Evolutionary conservation across 2,888 invertebrate species (phyloP), one percentile per base, ranked within the genome.

Genomic region (Pterobdella sp.): DNA sequence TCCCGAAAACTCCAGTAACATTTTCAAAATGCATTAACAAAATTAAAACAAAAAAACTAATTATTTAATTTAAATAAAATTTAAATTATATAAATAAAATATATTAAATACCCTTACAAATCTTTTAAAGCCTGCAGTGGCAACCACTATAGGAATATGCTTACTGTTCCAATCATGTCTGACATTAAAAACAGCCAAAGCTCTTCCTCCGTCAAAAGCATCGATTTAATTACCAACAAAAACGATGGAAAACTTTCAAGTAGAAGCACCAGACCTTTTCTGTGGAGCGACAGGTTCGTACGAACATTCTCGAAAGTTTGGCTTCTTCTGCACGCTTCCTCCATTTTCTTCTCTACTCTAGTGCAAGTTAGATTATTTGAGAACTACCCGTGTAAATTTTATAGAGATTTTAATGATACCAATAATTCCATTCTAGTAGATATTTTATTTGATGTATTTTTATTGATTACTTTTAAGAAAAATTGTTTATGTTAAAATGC

Each of bases 281-380:
- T 26, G 14, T 56, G 60, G 60, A 56, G 14, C 26, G 60, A 22
- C 14, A 18, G 60, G 14, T 56, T 56, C n/a, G n/a, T 56, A 22
- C 60, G 60, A 56, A 56, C 60, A 7, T 56, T 56, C 60, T n/a
- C 60, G 7, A 7, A 26, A 56, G 60, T 56, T 22, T 56, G 60
- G 60, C 3, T 56, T 3, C 60, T 56, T 26, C 60, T 56, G 60
- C 60, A 56, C 60, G 26, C 60, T 3, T 56, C 60, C n/a, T 56
- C 14, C 60, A 7, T 56, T n/a, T 26, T 56, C n/a, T 26, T 56
- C n/a, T 18, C 60, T 22, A 7, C 60, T 26, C 60, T 56, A 7
- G 60, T 56, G 60, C 60, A 56, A n/a, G 60, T 56, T 4, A 56
- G 60, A n/a, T 56, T n/a, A n/a, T 26, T 26, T 4, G 7, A 18